Percentiles rank a stretch among this genome's conserved stretches.
These are phyloP conservation scores for Callionymus lyra DNA, from an alignment of 2,113 vertebrate genomes.

Conservation along the genomic window DNA sequence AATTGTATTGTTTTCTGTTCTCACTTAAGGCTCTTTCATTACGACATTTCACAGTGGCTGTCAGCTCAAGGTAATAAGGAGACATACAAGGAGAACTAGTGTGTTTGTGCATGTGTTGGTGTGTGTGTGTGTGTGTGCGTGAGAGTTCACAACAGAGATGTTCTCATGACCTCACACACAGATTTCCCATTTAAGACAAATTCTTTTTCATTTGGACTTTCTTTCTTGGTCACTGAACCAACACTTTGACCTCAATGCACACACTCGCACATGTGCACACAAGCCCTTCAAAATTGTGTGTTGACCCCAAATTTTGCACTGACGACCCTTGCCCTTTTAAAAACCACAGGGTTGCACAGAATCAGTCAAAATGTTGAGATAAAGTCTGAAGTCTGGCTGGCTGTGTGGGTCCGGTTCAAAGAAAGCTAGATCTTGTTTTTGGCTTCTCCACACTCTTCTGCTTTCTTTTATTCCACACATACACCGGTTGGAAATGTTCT, in stretches of 20 bases:
- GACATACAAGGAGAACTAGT: neutral
- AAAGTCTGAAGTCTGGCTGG: neutral
- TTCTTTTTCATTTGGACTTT: conserved; percentile 51
- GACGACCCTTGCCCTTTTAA: conserved; percentile 24
- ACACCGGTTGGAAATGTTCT: neutral
- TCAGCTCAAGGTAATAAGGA: neutral
- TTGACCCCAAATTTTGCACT: conserved; percentile 33
- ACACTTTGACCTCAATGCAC: conserved; percentile 15
- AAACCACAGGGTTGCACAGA: conserved; percentile 26
- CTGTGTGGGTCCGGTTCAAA: conserved; percentile 3
- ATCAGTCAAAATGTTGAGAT: conserved; percentile 10
- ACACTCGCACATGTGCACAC: conserved; percentile 16
- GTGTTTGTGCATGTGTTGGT: conserved; percentile 1
- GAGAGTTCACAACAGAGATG: conserved; percentile 12
- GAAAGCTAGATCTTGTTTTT: neutral
- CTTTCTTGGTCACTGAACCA: conserved; percentile 33
- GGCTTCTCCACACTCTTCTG: no score
- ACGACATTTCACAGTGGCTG: neutral
- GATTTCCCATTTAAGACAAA: conserved; percentile 45
- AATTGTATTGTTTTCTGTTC: neutral
- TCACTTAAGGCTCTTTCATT: neutral
- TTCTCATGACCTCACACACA: conserved; percentile 62
- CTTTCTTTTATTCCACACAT: no score
- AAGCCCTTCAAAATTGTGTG: conserved; percentile 25
- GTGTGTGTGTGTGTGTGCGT: conserved; percentile 9